Base-by-base conservation (phyloP, 2,797 vertebrate genomes). In the Sebastiscus albofasciatus region DNA sequence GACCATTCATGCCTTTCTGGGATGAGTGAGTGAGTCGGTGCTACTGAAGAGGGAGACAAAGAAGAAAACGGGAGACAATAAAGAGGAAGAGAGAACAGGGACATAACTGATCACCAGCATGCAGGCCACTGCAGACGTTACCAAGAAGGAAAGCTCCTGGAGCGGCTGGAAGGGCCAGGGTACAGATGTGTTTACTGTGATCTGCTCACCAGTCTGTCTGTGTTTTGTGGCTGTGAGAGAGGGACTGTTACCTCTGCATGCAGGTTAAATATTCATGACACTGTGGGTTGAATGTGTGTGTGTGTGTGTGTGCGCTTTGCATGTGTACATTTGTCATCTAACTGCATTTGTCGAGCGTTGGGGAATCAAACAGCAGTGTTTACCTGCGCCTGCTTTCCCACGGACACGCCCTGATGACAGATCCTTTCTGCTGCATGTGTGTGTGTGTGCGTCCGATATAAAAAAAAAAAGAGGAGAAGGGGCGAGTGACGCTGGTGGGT, bases 81-180 rank as follows among this genome's bases (percentile, higher is more conserved):
- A 75, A 90, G 83, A 90, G 79, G 78, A 71, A 80, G 81, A 76
- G 72, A 78, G 74, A 89, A 89, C 84, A 82, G 88, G 86, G 87
- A 91, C 92, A 55, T 79, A 85, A 84, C 46, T 60, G 89, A 92
- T 79, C 90, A 86, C 82, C 96, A 96, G 95, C 94, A 99, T 99
- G 98, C 98, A 99, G 97, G 97, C 97, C 96, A 95, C 95, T 88
- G 97, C 96, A 76, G 97, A 98, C 88, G 96, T 96, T 87, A 96
- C 96, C 92, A 98, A 97, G 97, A 99, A 98, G 97, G 97, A 98
- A 81, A 95, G 97, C 93, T 96, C 97, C 82, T 98, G 97, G 97
- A 99, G 96, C 97, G 94, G 97, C 96, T 99, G 98, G 98, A 99
- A 96, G 95, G 97, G 97, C 95, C 98, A 98, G 96, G 98, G 98